Conservation (phyloP, 2,888 invertebrate species). For the Sesia apiformis region DNA sequence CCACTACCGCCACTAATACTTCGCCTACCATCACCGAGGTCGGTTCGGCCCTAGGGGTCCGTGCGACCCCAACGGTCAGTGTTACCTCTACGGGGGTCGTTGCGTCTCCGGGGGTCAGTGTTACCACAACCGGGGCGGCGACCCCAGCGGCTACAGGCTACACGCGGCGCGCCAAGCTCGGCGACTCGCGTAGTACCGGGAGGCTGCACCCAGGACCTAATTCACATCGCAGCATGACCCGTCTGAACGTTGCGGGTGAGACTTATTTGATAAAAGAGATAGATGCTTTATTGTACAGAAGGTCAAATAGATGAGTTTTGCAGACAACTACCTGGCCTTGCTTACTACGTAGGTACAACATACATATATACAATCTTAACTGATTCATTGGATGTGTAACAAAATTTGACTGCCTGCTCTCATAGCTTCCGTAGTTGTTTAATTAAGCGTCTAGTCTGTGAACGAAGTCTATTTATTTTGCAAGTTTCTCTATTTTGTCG, state of each 20-base stretch:
- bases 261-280: too few relatives aligned
- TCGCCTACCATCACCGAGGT: slow-evolving; percentile 11
- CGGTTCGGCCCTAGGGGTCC: slow-evolving; percentile 24
- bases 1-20: neutral
- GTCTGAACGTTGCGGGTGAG: slow-evolving; percentile 81
- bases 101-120: slow-evolving; percentile 12
- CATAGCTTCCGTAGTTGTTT: too few relatives aligned
- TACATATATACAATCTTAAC: too few relatives aligned
- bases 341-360: too few relatives aligned
- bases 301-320: too few relatives aligned
- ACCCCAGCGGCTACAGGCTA: slow-evolving; percentile 46
- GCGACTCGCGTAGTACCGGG: slow-evolving; percentile 85
- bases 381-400: too few relatives aligned
- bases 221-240: slow-evolving; percentile 85
- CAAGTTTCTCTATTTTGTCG: too few relatives aligned
- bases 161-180: slow-evolving; percentile 77
- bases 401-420: too few relatives aligned
- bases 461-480: too few relatives aligned
- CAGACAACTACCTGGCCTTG: too few relatives aligned
- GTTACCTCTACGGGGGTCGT: slow-evolving; percentile 8
- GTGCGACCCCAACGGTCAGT: slow-evolving; percentile 21
- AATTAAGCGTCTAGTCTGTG: too few relatives aligned
- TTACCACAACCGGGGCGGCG: slow-evolving; percentile 16
- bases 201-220: slow-evolving; percentile 81
- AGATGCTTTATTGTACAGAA: too few relatives aligned